These are phyloP conservation scores for Stomatorhinus ivindoensis DNA, from an alignment of 2,113 vertebrate genomes.

Conservation along the genomic window DNA sequence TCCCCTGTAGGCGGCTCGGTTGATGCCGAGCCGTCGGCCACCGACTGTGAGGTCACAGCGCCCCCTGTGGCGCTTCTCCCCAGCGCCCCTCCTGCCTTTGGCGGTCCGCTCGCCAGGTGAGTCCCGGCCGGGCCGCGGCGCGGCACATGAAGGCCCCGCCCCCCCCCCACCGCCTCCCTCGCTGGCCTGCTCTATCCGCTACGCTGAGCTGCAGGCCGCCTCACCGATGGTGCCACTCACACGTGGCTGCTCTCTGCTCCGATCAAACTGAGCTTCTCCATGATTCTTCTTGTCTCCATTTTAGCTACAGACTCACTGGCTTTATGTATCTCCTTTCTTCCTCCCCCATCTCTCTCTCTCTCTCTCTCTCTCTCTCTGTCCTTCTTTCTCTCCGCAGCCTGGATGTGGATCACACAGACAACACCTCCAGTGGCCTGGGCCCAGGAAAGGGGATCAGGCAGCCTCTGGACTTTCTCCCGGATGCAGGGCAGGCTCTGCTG, in stretches of 20 bases:
- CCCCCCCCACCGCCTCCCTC: neutral
- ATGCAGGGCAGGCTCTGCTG: neutral
- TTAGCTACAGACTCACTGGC: neutral
- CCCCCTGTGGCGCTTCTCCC: constrained; percentile 64
- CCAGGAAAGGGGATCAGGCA: constrained; percentile 35
- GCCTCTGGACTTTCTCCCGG: constrained; percentile 19
- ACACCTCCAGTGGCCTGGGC: constrained; percentile 33
- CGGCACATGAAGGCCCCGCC: constrained; percentile 46
- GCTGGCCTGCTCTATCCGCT: constrained; percentile 43
- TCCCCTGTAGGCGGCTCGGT: constrained; percentile 68
- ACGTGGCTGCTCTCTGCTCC: neutral
- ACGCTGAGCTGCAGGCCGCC: constrained; percentile 41
- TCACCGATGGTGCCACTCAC: constrained; percentile 24
- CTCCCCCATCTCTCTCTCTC: neutral
- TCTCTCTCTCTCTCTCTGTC: neutral
- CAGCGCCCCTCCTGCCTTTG: constrained; percentile 72
- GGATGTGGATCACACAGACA: constrained; percentile 41
- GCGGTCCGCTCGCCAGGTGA: constrained; percentile 72
- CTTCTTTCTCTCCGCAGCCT: constrained; percentile 31
- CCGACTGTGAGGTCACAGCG: constrained; percentile 78
- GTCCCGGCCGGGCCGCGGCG: constrained; percentile 44
- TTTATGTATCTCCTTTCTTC: constrained; percentile 10
- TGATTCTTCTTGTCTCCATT: neutral
- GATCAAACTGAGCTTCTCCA: neutral
- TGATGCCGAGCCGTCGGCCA: constrained; percentile 65